phyloP scores from a whole-genome alignment of 2,113 vertebrate species.

The Prionailurus viverrinus region DNA sequence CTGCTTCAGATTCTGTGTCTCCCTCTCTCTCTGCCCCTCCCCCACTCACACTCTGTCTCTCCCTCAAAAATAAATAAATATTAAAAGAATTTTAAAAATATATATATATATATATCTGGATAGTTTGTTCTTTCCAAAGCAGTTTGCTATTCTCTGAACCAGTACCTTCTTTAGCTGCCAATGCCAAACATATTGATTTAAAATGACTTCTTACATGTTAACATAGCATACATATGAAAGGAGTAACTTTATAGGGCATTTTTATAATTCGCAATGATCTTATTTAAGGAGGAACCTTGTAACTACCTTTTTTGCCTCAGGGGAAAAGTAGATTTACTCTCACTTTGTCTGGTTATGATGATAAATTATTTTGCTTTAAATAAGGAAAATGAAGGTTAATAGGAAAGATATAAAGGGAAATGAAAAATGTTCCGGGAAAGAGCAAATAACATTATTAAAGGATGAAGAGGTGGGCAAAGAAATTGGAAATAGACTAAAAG shows the following conservation, averaged over 20 bases:
- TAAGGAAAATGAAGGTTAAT: constrained; percentile 27
- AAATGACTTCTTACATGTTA: constrained; percentile 4
- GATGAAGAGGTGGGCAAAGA: background rate
- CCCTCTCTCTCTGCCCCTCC: too few relatives aligned
- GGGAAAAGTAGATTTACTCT: background rate
- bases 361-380: constrained; percentile 61
- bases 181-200: constrained; percentile 3
- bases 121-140: background rate
- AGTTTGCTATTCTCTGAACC: constrained; percentile 15
- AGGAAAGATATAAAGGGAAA: constrained; percentile 48
- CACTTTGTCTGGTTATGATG: background rate
- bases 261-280: constrained; percentile 49
- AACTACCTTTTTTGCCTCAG: constrained; percentile 19
- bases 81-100: too few relatives aligned
- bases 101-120: background rate
- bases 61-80: too few relatives aligned
- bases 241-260: constrained; percentile 27
- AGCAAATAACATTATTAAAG: constrained; percentile 55
- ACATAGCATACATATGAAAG: background rate
- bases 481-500: constrained; percentile 18
- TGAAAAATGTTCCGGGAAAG: constrained; percentile 39
- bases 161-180: constrained; percentile 17
- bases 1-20: too few relatives aligned
- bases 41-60: too few relatives aligned
- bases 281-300: constrained; percentile 53